A percentile compares a stretch with the other conserved stretches of the same genome.
Evolutionary conservation across 2,888 invertebrate species (phyloP).

Genomic region (Caenorhabditis sinica): DNA sequence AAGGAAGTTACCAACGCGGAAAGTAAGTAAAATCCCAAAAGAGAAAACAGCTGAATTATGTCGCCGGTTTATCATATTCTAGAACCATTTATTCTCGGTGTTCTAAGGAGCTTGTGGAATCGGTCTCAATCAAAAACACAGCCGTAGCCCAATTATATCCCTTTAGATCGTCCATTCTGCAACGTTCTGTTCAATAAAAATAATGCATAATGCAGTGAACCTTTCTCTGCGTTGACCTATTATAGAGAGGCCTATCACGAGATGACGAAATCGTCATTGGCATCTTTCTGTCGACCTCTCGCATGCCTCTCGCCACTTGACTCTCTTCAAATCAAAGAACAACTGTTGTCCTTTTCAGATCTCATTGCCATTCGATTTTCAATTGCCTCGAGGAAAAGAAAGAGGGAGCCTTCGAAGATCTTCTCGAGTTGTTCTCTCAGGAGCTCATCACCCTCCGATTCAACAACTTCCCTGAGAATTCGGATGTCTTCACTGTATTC

Average conservation of each 20-base stretch:
- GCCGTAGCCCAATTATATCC: too few relatives aligned
- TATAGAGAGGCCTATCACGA: slow-evolving; percentile 36
- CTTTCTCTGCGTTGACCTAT: slow-evolving; percentile 6
- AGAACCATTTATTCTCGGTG: too few relatives aligned
- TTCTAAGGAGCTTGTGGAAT: too few relatives aligned
- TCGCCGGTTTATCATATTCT: too few relatives aligned
- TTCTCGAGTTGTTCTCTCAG: slow-evolving; percentile 44
- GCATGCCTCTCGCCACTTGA: background rate
- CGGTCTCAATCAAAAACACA: too few relatives aligned
- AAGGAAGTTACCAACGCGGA: slow-evolving; percentile 47
- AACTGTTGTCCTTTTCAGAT: slow-evolving; percentile 22
- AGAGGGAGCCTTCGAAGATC: slow-evolving; percentile 46
- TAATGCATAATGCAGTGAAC: too few relatives aligned
- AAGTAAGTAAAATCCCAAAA: slow-evolving; percentile 41
- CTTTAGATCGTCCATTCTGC: too few relatives aligned
- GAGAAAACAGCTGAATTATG: too few relatives aligned
- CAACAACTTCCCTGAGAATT: slow-evolving; percentile 51
- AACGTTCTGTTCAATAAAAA: too few relatives aligned
- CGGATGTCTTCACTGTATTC: slow-evolving; percentile 47
- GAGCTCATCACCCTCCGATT: slow-evolving; percentile 59
- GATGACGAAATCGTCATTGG: slow-evolving; percentile 41
- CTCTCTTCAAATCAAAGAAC: background rate
- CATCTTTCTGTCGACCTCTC: slow-evolving; percentile 4
- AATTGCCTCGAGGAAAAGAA: slow-evolving; percentile 29
- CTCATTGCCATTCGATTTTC: slow-evolving; percentile 61